phyloP scores from a whole-genome alignment of 1,140 invertebrate genomes.

The Brachionus calyciflorus region DNA sequence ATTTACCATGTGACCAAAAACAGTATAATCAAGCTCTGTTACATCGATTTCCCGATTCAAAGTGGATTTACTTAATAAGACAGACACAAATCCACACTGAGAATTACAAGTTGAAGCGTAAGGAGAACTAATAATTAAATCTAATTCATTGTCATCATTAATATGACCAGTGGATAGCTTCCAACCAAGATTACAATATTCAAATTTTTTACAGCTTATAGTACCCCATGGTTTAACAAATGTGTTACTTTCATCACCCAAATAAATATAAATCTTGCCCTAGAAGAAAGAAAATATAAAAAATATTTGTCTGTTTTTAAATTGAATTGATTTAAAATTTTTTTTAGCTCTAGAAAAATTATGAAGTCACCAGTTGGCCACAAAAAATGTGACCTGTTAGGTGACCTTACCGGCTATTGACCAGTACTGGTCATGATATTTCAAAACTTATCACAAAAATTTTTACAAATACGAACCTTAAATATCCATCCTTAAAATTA shows the following conservation, averaged over 20 bases:
- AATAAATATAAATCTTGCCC: conserved; percentile 50
- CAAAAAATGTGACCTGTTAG: too few relatives aligned
- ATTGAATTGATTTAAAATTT: background rate
- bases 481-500: too few relatives aligned
- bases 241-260: conserved; percentile 43
- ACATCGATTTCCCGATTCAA: conserved; percentile 19
- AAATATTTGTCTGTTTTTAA: background rate
- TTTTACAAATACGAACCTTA: too few relatives aligned
- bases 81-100: conserved; percentile 51
- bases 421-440: too few relatives aligned
- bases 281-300: conserved; percentile 12
- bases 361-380: too few relatives aligned
- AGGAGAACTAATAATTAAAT: conserved; percentile 53
- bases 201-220: conserved; percentile 49
- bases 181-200: conserved; percentile 53
- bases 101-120: conserved; percentile 50
- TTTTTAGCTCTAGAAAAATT: too few relatives aligned
- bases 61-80: conserved; percentile 48
- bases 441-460: too few relatives aligned
- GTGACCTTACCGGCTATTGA: too few relatives aligned
- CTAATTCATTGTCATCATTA: conserved; percentile 50
- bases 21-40: background rate
- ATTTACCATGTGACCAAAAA: background rate
- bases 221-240: conserved; percentile 48
- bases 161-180: conserved; percentile 51